Evolutionary conservation across 2,888 invertebrate genomes (phyloP), one percentile per base, ranked within the genome.

Genomic region (Disparrhopalites patrizii): DNA sequence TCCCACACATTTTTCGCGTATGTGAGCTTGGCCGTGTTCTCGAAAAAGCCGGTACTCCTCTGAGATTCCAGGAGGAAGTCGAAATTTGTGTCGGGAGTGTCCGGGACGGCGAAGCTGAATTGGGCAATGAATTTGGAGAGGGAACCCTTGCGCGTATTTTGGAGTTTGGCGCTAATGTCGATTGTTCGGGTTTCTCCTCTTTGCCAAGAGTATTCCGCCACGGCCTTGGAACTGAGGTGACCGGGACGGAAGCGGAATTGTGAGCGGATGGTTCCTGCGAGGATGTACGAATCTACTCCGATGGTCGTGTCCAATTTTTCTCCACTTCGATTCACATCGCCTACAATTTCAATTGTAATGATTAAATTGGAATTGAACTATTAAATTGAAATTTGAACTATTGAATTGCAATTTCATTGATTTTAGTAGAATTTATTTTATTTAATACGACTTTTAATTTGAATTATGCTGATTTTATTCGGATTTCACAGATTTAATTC

Each of bases 41-140:
- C 77, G 20, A 75, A 73, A 63, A 76, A 78, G 0, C 76, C 73
- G 2, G 60, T 58, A 28, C 76, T 76, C 10, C 60, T 68, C 51
- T 76, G 76, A 15, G 75, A 68, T 20, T 77, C 76, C 76, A 76
- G 76, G 1, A 69, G 56, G 25, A 76, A 68, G 5, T 77, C 76
- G 2, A 75, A 33, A 47, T 71, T 76, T 55, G 72, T 73, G n/a
- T 75, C 72, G 1, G 76, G 76, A 36, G 71, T 74, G 36, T 75
- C 70, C 3, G 76, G 68, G 28, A 66, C 65, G 1, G 65, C 57
- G 27, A 70, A 66, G 25, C 68, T 70, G 8, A 68, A 67, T 3
- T 68, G 67, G 0, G 73, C 67, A 31, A 68, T 68, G 50, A 70
- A 68, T 62, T 72, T 75, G 3, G 72, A 47, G 8, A 77, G 50